These are phyloP conservation scores for Catharus ustulatus DNA, from an alignment of 2,797 vertebrate genomes.

Conservation along the genomic window DNA sequence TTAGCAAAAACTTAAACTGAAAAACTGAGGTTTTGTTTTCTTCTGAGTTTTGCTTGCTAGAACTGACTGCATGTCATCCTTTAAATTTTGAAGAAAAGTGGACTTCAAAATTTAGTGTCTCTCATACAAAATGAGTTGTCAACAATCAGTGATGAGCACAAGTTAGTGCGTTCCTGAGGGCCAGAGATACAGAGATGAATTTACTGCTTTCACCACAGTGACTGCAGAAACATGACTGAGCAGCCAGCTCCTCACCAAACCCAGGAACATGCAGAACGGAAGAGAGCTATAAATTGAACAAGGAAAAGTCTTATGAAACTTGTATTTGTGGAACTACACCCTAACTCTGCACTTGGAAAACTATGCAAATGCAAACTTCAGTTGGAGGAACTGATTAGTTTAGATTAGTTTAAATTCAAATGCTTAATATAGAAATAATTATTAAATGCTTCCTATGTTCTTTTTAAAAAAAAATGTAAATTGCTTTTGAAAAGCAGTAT, in stretches of 20 bases:
- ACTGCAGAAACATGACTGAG: slow-evolving; percentile 73
- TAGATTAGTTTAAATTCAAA: neutral
- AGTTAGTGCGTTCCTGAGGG: slow-evolving; percentile 40
- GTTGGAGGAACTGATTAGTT: neutral
- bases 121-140: slow-evolving; percentile 25
- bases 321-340: neutral
- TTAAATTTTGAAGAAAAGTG: slow-evolving; percentile 70
- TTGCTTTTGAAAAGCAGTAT: neutral
- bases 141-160: slow-evolving; percentile 57
- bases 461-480: neutral
- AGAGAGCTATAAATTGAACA: neutral
- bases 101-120: slow-evolving; percentile 58
- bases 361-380: neutral
- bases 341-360: neutral
- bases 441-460: neutral
- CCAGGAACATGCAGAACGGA: neutral
- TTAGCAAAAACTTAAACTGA: slow-evolving; percentile 64
- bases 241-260: slow-evolving; percentile 56
- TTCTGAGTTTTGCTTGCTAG: slow-evolving; percentile 52
- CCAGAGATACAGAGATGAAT: slow-evolving; percentile 36
- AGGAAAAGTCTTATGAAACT: neutral
- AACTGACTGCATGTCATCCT: slow-evolving; percentile 12
- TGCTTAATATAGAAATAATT: neutral
- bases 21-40: neutral
- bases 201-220: slow-evolving; percentile 70